These are phyloP conservation scores for Desmophyllum pertusum DNA, from an alignment of 92 coral and sea anemone genomes.

Conservation along the genomic window DNA sequence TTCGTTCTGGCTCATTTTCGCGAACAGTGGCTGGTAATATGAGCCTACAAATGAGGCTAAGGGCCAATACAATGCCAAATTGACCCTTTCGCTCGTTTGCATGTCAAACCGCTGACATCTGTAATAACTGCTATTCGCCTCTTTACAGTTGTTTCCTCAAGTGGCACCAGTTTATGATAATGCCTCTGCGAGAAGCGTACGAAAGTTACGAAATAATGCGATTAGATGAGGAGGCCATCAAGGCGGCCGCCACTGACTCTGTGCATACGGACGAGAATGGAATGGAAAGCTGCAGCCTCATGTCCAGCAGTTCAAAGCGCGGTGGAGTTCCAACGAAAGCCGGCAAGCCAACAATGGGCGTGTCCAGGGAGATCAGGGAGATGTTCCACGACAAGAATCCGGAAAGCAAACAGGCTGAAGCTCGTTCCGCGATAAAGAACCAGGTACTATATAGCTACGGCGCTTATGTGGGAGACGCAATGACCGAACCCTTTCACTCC, in stretches of 20 bases:
- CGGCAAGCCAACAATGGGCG: too few species aligned
- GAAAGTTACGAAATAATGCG: slow-evolving; percentile 76
- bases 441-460: background rate
- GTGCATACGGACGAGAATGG: background rate
- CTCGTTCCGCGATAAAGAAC: background rate
- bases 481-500: too few species aligned
- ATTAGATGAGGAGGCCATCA: slow-evolving; percentile 9
- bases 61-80: too few species aligned
- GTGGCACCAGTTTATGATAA: slow-evolving; percentile 63
- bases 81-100: too few species aligned
- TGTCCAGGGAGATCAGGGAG: background rate
- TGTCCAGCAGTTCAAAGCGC: too few species aligned
- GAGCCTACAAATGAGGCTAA: too few species aligned
- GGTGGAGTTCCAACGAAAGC: too few species aligned
- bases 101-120: background rate
- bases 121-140: background rate
- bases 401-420: slow-evolving; percentile 1
- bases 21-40: too few species aligned
- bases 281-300: background rate
- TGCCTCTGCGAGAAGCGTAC: slow-evolving; percentile 72
- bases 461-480: background rate
- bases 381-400: slow-evolving; percentile 23
- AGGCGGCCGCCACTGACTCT: background rate
- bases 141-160: slow-evolving; percentile 75
- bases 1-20: too few species aligned